Percentiles rank a stretch among this genome's conserved stretches.
Conservation (phyloP, 2,113 vertebrate species). For the Anguilla rostrata region DNA sequence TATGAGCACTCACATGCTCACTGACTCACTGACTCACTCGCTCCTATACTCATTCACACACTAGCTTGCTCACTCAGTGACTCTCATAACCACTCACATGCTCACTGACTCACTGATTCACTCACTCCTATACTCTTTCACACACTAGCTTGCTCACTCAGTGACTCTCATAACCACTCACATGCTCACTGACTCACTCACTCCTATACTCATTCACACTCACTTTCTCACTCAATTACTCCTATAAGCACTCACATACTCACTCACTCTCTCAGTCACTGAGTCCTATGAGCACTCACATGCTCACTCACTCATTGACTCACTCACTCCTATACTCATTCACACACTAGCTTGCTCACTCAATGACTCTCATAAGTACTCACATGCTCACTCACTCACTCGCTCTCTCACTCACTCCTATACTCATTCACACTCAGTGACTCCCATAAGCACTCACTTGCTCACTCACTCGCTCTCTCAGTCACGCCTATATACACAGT, state of each 20-base stretch:
- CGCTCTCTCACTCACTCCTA: not conserved
- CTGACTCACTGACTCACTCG: constrained; percentile 32
- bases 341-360: constrained; percentile 47
- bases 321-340: constrained; percentile 33
- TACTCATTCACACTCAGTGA: too few species aligned
- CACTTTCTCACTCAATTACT: constrained; percentile 21
- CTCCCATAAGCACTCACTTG: too few species aligned
- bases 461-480: not conserved
- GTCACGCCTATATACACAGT: not conserved
- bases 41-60: not conserved
- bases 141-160: not conserved
- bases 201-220: constrained; percentile 48
- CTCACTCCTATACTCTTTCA: constrained; percentile 28
- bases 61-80: not conserved
- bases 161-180: not conserved
- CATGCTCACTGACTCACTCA: not conserved
- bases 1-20: not conserved
- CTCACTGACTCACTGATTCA: constrained; percentile 12
- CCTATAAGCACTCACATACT: not conserved
- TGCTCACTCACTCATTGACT: not conserved
- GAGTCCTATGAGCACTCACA: constrained; percentile 1
- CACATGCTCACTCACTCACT: constrained; percentile 41
- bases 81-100: not conserved
- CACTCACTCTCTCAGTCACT: constrained; percentile 26
- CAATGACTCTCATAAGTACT: constrained; percentile 15